phyloP scores from a whole-genome alignment of 53 echinoderm and acorn worm species.

The Temnopleurus reevesii region DNA sequence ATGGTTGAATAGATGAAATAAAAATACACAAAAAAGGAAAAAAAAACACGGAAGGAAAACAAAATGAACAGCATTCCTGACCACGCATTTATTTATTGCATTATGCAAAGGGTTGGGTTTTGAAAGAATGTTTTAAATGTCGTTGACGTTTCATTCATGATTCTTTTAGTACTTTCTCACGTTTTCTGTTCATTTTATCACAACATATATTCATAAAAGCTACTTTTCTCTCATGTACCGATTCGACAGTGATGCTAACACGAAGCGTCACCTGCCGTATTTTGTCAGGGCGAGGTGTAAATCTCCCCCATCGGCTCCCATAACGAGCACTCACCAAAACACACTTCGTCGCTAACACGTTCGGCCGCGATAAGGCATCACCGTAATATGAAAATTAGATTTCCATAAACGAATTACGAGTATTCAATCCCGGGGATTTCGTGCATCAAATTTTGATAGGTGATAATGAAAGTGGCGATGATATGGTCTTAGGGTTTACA shows the following conservation, averaged over 20 bases:
- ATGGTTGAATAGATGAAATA: too few species aligned
- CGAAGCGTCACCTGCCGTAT: conserved; percentile 2
- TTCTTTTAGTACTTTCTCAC: too few species aligned
- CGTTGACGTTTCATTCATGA: too few species aligned
- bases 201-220: too few species aligned
- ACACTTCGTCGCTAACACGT: conserved; percentile 48
- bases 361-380: conserved; percentile 39
- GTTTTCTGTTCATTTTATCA: too few species aligned
- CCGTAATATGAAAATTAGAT: conserved; percentile 55
- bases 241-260: neutral
- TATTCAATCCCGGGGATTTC: neutral
- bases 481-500: neutral
- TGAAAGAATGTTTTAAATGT: too few species aligned
- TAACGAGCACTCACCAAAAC: conserved; percentile 38
- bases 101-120: too few species aligned
- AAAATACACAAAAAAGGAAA: too few species aligned
- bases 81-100: too few species aligned
- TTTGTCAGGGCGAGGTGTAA: conserved; percentile 16
- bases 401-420: conserved; percentile 50
- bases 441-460: conserved; percentile 35
- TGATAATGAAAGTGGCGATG: conserved; percentile 18
- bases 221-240: too few species aligned
- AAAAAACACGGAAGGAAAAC: too few species aligned
- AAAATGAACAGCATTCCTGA: too few species aligned
- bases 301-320: conserved; percentile 27